A percentile compares a stretch with the other conserved stretches of the same genome.
Conservation (phyloP, 2,888 invertebrate genomes). For the Ligdia adustata region DNA sequence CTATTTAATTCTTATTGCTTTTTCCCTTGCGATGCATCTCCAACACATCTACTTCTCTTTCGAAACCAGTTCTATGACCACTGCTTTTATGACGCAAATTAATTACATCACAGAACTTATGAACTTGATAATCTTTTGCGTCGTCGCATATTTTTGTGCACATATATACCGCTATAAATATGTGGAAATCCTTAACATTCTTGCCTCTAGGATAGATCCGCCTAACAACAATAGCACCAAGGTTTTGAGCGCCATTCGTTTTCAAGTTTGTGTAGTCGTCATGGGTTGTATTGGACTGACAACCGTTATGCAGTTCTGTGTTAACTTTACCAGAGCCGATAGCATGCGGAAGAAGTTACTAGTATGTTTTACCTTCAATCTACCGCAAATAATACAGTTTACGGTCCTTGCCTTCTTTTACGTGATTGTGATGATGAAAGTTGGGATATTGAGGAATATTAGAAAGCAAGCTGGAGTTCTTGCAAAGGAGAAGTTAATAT, state of each 20-base stretch:
- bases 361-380: conserved; percentile 54
- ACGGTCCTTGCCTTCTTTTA: conserved; percentile 55
- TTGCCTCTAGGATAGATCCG: conserved; percentile 49
- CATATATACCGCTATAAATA: conserved; percentile 54
- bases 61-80: conserved; percentile 48
- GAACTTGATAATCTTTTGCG: conserved; percentile 43
- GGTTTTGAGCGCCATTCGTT: conserved; percentile 44
- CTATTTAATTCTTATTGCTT: conserved; percentile 43
- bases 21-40: conserved; percentile 54
- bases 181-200: conserved; percentile 56
- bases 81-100: conserved; percentile 56
- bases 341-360: conserved; percentile 62
- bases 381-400: conserved; percentile 66
- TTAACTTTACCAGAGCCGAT: conserved; percentile 57
- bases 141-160: conserved; percentile 52
- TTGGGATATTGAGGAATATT: conserved; percentile 51
- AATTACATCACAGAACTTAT: conserved; percentile 64
- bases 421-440: conserved; percentile 52
- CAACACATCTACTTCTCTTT: conserved; percentile 44
- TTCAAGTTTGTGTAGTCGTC: conserved; percentile 45
- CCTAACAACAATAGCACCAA: conserved; percentile 37
- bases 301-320: conserved; percentile 45
- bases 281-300: conserved; percentile 40
- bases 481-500: conserved; percentile 31
- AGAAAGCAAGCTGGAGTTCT: conserved; percentile 41